A percentile compares a stretch with the other conserved stretches of the same genome.
phyloP scores from a whole-genome alignment of 2,888 invertebrate genomes.

The Keiferia lycopersicella region DNA sequence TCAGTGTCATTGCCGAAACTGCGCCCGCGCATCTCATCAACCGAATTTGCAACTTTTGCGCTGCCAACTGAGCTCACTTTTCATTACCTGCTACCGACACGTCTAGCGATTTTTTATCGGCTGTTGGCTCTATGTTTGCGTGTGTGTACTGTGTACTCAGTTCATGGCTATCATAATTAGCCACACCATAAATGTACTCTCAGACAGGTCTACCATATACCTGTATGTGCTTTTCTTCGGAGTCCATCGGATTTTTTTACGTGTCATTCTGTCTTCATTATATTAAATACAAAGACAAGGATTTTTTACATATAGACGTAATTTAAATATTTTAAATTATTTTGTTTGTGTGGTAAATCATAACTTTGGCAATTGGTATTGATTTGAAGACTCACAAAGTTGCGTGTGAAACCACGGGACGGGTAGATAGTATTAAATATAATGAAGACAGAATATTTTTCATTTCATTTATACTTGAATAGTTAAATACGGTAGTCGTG shows the following conservation, averaged over 20 bases:
- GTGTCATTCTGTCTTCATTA: neutral
- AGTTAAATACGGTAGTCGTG: too few species aligned
- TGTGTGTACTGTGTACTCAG: constrained; percentile 28
- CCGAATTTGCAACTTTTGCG: constrained; percentile 64
- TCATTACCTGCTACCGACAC: constrained; percentile 41
- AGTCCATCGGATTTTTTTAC: neutral
- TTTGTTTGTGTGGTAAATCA: too few species aligned
- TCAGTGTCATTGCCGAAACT: constrained; percentile 82
- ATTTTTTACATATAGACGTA: too few species aligned
- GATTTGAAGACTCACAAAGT: too few species aligned
- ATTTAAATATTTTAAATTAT: too few species aligned
- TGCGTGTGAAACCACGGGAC: too few species aligned
- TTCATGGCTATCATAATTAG: constrained; percentile 22
- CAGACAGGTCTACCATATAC: constrained; percentile 9
- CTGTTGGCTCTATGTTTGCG: constrained; percentile 39
- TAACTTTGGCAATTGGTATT: too few species aligned
- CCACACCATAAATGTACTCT: constrained; percentile 15
- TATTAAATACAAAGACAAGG: too few species aligned
- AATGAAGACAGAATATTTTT: too few species aligned
- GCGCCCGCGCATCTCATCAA: constrained; percentile 47
- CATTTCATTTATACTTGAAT: too few species aligned
- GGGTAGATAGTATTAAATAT: too few species aligned
- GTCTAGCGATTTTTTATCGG: constrained; percentile 26
- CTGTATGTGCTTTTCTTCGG: neutral
- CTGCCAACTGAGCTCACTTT: constrained; percentile 55